Evolutionary conservation across 2,888 invertebrate species (phyloP), one percentile per base, ranked within the genome.

Genomic region (Horisme vitalbata): DNA sequence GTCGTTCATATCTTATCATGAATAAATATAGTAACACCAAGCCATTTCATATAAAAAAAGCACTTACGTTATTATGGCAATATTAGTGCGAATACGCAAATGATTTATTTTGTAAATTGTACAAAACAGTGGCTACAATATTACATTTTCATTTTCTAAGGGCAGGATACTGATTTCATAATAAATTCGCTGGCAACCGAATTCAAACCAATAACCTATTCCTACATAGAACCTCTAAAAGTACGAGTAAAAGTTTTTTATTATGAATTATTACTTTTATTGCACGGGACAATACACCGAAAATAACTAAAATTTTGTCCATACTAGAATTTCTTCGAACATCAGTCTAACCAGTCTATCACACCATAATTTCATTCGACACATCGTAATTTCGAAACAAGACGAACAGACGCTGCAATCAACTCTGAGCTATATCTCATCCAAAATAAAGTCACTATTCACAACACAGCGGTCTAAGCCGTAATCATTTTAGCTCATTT

Each of bases 61-160:
- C 62, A 63, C 59, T 69, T 72, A 75, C 55, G 66, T 71, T 79
- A 83, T 75, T 81, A 83, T 83, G 83, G 83, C 83, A 82, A 76
- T 70, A 65, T 62, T 69, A 64, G 71, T 73, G 71, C 75, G 66
- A 71, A 75, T 63, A 73, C 72, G 72, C 72, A 62, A 67, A 61
- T 58, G 55, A 63, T 55, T 52, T 45, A 24, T 13, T 45, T 53
- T 32, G 44, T 70, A 66, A 66, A 74, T 82, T 81, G 76, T 79
- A 81, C 79, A 73, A 53, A 60, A 67, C 59, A 66, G 79, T 78
- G 81, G 79, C 75, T 72, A 66, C 45, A 53, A 51, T 53, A 45
- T 41, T 24, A 39, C n/a, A n/a, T n/a, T 27, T 26, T 32, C 24
- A 38, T 34, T 39, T 37, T 33, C 32, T 37, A 44, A 14, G 35